Percentiles rank a stretch among this genome's conserved stretches.
Conservation (phyloP, 2,888 invertebrate genomes). For the Amiota communis region DNA sequence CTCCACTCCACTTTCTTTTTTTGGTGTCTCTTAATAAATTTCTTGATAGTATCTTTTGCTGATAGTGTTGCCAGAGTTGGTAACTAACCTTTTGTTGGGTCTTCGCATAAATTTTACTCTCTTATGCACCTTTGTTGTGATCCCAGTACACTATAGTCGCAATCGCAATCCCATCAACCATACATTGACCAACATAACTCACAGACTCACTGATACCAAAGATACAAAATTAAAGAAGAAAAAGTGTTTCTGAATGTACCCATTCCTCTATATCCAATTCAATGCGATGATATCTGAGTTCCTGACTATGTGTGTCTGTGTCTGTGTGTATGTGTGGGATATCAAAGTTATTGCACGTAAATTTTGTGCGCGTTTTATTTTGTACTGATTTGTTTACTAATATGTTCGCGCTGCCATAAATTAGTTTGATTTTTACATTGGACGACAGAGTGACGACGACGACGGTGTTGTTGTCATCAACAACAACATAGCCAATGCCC, state of each 20-base stretch:
- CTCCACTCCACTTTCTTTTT: too few species aligned
- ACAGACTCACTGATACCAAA: not conserved
- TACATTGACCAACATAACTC: not conserved
- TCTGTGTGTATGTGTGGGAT: conserved; percentile 2
- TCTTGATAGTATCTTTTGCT: too few species aligned
- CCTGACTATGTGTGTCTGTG: not conserved
- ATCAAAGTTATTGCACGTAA: conserved; percentile 26
- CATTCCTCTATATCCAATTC: too few species aligned
- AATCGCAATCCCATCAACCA: too few species aligned
- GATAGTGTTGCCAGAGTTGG: too few species aligned
- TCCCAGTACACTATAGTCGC: too few species aligned
- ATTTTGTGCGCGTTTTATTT: conserved; percentile 56
- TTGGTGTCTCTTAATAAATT: too few species aligned
- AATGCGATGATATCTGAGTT: too few species aligned
- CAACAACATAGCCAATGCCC: conserved; percentile 33
- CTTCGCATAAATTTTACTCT: too few species aligned
- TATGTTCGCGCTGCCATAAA: conserved; percentile 67
- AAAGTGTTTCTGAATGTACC: not conserved
- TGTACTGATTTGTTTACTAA: conserved; percentile 69
- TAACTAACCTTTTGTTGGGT: too few species aligned
- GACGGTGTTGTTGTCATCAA: not conserved
- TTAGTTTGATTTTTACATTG: conserved; percentile 59
- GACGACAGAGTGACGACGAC: conserved; percentile 37
- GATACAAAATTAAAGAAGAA: too few species aligned
- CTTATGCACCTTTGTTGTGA: too few species aligned